Evolutionary conservation across 2,113 vertebrate genomes (phyloP).

Genomic region (Ramphastos sulfuratus): DNA sequence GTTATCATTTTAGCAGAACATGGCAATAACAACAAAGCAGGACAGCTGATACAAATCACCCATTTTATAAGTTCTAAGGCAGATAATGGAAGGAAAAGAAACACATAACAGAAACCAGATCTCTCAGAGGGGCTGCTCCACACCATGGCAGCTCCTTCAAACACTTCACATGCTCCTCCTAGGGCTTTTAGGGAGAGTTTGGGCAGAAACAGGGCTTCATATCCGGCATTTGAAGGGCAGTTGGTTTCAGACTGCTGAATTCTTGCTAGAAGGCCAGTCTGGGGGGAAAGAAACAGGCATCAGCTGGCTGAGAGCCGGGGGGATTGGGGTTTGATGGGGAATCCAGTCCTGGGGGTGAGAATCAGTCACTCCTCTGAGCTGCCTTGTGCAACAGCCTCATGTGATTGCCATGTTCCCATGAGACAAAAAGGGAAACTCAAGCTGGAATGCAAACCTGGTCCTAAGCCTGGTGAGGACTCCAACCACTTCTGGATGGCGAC

Average conservation of each 20-base stretch:
- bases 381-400: rapidly evolving
- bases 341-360: not conserved
- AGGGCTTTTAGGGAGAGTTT: not conserved
- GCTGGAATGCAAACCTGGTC: not conserved
- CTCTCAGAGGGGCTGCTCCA: not conserved
- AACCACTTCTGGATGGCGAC: not conserved
- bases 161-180: not conserved
- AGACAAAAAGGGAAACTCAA: rapidly evolving
- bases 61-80: conserved; percentile 58
- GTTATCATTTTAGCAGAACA: conserved; percentile 52
- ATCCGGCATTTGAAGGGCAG: not conserved
- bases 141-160: not conserved
- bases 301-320: not conserved
- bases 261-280: not conserved
- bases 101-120: conserved; percentile 66
- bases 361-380: not conserved
- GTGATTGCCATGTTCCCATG: rapidly evolving
- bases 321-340: not conserved
- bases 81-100: conserved; percentile 65
- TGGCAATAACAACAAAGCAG: conserved; percentile 59
- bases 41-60: conserved; percentile 59
- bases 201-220: not conserved
- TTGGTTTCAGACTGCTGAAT: not conserved
- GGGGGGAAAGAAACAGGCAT: not conserved
- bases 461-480: not conserved